Percentiles rank a stretch among this genome's conserved stretches.
These are phyloP conservation scores for Lethenteron camtschaticum DNA, from an alignment of 2,113 vertebrate genomes.

Conservation along the genomic window DNA sequence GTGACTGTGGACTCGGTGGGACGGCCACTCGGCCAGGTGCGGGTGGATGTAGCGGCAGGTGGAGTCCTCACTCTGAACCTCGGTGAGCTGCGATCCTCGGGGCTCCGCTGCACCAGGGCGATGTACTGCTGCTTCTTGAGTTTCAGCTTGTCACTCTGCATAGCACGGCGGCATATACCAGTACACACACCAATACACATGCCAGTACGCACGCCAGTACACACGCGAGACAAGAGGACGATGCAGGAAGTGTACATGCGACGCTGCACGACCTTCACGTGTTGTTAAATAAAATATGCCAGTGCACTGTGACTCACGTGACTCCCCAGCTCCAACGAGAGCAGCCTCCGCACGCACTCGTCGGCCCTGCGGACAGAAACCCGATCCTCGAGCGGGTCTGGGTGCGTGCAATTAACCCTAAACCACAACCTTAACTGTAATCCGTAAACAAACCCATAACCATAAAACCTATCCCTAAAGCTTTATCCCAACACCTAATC, in stretches of 20 bases:
- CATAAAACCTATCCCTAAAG: no score
- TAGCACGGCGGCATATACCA: neutral
- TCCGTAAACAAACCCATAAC: no score
- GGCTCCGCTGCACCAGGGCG: conserved; percentile 40
- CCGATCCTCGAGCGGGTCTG: no score
- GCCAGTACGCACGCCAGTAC: neutral
- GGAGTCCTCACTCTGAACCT: conserved; percentile 37
- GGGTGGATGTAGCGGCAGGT: no score
- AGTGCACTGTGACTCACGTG: conserved; percentile 29
- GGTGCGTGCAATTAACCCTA: no score
- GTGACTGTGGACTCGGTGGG: no score
- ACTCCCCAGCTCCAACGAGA: conserved; percentile 62
- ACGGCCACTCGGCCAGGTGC: no score
- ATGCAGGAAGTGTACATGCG: conserved; percentile 1
- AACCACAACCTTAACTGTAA: no score
- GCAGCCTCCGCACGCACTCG: conserved; percentile 47
- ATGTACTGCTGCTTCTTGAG: conserved; percentile 49
- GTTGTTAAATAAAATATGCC: neutral
- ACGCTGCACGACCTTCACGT: neutral
- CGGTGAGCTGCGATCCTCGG: conserved; percentile 35
- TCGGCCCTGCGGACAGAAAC: conserved; percentile 32
- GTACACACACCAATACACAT: neutral
- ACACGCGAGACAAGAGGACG: conserved; percentile 9
- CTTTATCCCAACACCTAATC: no score
- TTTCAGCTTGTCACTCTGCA: conserved; percentile 51